Evolutionary conservation across 2,113 vertebrate species (phyloP), one percentile per base, ranked within the genome.

Genomic region (Montifringilla adamsi): DNA sequence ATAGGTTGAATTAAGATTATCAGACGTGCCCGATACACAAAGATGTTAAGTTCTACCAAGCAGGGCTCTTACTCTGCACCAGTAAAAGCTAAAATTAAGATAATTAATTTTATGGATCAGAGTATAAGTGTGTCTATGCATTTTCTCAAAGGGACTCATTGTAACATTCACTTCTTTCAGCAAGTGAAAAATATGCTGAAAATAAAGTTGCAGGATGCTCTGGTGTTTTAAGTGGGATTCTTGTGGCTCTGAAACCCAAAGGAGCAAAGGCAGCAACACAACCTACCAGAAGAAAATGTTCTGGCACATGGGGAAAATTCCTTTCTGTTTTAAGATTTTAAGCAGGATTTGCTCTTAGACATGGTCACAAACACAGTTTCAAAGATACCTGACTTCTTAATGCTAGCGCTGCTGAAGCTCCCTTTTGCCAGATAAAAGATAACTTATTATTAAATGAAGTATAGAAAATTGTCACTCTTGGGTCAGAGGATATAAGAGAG

Each of bases 191-290:
- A 67, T 46, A 82, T 23, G 53, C 62, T 89, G 75, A 86, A 96
- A 96, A 74, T 73, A 87, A 94, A 87, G 84, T 66, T 91, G 84
- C 81, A 87, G 50, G 59, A 91, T 87, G 77, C 89, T 90, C n/a
- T 18, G 5, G 72, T 92, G 72, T 84, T 91, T 90, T 81, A 64
- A 90, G 15, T 59, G 79, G 62, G 77, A 93, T 91, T 87, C 94
- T 87, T 90, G 50, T 89, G 94, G 58, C 91, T 95, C 88, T 91
- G 82, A 63, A 93, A 82, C 27, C 68, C 46, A 59, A 60, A 75
- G 41, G 28, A 70, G 49, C n/a, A 52, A 53, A 80, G 16, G 84
- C 70, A 85, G 74, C 49, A 90, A 69, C 1, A 2, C n/a, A 90
- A 63, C 37, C 78, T 44, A 69, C 55, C 46, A 80, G 41, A 58